Evolutionary conservation across 2,797 vertebrate species (phyloP).

Genomic region (Phaenicophaeus curvirostris): DNA sequence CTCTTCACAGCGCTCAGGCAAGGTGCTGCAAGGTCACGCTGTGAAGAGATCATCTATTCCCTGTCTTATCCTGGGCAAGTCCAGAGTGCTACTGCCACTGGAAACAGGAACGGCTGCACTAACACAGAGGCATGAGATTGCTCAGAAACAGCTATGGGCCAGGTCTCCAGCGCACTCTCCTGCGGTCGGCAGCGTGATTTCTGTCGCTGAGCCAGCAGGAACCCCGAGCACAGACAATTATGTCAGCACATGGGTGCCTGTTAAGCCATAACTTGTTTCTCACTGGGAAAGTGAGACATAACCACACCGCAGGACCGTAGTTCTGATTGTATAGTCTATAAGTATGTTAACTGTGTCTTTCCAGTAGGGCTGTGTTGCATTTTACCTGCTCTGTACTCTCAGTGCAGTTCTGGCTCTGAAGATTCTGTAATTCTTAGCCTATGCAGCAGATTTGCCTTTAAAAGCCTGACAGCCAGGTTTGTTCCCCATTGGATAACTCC

Average conservation of each 20-base stretch:
- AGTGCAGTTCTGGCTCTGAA: background rate
- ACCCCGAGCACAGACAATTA: background rate
- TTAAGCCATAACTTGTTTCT: slow-evolving; percentile 20
- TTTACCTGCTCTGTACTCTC: background rate
- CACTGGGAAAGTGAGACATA: slow-evolving; percentile 9
- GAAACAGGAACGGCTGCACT: background rate
- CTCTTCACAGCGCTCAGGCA: background rate
- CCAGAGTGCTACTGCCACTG: background rate
- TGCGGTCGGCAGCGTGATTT: background rate
- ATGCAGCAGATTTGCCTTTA: background rate
- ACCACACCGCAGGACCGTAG: background rate
- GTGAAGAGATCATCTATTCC: background rate
- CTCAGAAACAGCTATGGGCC: background rate
- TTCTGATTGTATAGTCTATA: background rate
- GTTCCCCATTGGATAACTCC: background rate
- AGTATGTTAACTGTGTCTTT: background rate
- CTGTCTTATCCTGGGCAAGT: background rate
- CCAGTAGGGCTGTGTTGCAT: background rate
- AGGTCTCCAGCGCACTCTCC: background rate
- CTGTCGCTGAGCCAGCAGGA: slow-evolving; percentile 20
- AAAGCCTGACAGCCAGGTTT: background rate
- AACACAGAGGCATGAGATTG: background rate
- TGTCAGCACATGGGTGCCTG: background rate
- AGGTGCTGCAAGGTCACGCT: rapidly evolving
- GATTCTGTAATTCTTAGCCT: background rate